phyloP scores from a whole-genome alignment of 1,140 invertebrate genomes.

The Phortica variegata region DNA sequence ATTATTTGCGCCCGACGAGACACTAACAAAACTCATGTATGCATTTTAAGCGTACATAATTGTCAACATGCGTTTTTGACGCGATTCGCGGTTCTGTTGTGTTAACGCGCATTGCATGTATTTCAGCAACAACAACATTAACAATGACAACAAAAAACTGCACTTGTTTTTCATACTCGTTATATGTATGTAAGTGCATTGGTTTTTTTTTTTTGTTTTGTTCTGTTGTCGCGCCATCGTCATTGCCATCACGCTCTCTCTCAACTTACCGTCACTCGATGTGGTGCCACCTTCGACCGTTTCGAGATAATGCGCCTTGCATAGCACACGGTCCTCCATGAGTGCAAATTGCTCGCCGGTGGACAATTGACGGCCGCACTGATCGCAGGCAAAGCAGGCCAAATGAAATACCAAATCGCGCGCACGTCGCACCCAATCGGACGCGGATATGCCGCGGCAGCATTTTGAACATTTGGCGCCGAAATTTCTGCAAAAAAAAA shows the following conservation, averaged over 20 bases:
- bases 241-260: not conserved
- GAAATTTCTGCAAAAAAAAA: slow-evolving; percentile 77
- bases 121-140: too few relatives aligned
- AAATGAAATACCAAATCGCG: slow-evolving; percentile 94
- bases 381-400: slow-evolving; percentile 97
- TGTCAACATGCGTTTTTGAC: slow-evolving; percentile 29
- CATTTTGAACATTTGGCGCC: slow-evolving; percentile 97
- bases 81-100: too few relatives aligned
- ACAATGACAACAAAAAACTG: too few relatives aligned
- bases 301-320: slow-evolving; percentile 95
- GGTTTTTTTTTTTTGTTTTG: slow-evolving; percentile 9
- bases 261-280: slow-evolving; percentile 75
- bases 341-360: slow-evolving; percentile 98
- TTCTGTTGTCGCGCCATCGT: not conserved
- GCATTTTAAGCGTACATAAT: slow-evolving; percentile 39
- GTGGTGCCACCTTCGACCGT: slow-evolving; percentile 87
- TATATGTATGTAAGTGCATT: slow-evolving; percentile 2
- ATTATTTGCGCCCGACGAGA: too few relatives aligned
- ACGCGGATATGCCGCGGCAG: slow-evolving; percentile 83
- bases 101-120: too few relatives aligned
- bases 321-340: slow-evolving; percentile 87
- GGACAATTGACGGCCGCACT: slow-evolving; percentile 93
- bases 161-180: not conserved
- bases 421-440: slow-evolving; percentile 96
- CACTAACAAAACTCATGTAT: too few relatives aligned